phyloP scores from a whole-genome alignment of 92 coral and sea anemone species.

The Umimayanthus chanpuru region DNA sequence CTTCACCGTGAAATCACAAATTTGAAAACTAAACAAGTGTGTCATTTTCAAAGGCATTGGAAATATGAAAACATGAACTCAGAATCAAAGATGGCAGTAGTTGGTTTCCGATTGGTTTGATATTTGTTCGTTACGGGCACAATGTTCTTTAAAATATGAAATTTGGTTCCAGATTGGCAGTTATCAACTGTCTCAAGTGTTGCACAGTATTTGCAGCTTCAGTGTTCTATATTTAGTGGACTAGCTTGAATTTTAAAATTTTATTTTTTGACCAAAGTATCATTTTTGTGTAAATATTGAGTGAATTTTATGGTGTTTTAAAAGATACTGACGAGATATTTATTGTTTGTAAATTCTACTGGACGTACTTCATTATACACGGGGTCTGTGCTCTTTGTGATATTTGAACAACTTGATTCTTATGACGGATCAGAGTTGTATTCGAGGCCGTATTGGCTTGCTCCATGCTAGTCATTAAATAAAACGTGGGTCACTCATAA shows the following conservation, averaged over 20 bases:
- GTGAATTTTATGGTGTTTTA: constrained; percentile 30
- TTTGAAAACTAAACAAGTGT: too few relatives aligned
- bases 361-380: constrained; percentile 10
- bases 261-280: constrained; percentile 32
- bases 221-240: background rate
- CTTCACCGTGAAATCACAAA: background rate
- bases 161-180: background rate
- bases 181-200: background rate
- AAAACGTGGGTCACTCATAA: background rate
- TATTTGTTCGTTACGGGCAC: background rate
- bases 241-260: background rate
- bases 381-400: background rate
- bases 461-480: background rate
- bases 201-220: background rate
- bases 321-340: constrained; percentile 8
- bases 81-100: background rate
- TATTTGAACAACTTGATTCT: background rate
- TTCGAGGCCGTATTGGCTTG: background rate
- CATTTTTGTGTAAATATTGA: constrained; percentile 15
- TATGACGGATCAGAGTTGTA: background rate
- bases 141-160: background rate
- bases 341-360: constrained; percentile 24
- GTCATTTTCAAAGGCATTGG: background rate
- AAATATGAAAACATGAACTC: too few relatives aligned
- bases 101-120: background rate